phyloP scores from a whole-genome alignment of 2,113 vertebrate species.

The Callopanchax toddi region DNA sequence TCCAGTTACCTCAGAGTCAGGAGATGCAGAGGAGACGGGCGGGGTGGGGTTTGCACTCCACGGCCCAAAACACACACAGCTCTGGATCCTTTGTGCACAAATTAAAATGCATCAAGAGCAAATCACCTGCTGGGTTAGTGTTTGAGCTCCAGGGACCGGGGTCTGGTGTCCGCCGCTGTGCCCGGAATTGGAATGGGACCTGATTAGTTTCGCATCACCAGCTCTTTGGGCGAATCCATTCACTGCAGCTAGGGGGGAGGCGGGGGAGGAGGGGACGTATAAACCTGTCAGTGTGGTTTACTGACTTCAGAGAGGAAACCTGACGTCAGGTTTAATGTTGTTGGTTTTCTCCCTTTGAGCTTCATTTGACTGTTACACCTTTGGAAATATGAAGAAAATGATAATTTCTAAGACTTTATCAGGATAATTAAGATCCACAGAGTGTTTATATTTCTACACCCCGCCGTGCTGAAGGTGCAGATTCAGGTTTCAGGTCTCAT shows the following conservation, averaged over 20 bases:
- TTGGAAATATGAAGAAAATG: too few species aligned
- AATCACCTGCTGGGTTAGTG: conserved; percentile 57
- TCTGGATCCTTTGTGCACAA: conserved; percentile 39
- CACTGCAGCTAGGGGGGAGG: background rate
- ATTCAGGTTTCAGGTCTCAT: too few species aligned
- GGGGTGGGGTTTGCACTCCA: conserved; percentile 4
- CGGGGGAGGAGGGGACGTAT: background rate
- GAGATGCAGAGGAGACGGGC: background rate
- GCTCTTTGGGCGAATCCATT: conserved; percentile 48
- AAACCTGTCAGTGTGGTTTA: conserved; percentile 28
- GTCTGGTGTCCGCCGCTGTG: conserved; percentile 50
- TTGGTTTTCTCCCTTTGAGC: too few species aligned
- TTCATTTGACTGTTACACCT: too few species aligned
- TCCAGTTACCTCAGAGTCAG: conserved; percentile 28
- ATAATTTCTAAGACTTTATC: too few species aligned
- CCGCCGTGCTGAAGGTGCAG: too few species aligned
- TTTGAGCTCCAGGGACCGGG: conserved; percentile 22
- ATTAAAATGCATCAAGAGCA: conserved; percentile 56
- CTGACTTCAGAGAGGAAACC: too few species aligned
- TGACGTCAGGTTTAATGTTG: too few species aligned
- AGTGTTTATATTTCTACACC: too few species aligned
- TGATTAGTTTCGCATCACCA: conserved; percentile 61
- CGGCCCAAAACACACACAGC: conserved; percentile 13
- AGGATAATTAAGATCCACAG: too few species aligned
- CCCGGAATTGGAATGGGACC: conserved; percentile 64